Percentiles rank a stretch among this genome's conserved stretches.
Conservation (phyloP, 2,113 vertebrate species). For the Cephalopterus ornatus region DNA sequence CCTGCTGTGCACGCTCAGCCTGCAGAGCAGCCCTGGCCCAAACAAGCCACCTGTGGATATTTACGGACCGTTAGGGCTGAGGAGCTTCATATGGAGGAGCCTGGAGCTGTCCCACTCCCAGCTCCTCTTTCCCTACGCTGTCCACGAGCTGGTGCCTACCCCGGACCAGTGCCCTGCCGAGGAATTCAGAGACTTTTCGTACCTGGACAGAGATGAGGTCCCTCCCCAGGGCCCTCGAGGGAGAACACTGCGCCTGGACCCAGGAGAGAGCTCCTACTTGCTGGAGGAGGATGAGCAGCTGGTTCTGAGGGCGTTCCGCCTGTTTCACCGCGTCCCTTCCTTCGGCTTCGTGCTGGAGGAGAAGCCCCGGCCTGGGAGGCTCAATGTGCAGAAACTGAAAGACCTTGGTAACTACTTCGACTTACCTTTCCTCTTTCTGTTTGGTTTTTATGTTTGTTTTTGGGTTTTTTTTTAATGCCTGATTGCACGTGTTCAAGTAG, state of each 20-base stretch:
- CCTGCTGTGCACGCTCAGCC: conserved; percentile 88
- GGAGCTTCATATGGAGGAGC: background rate
- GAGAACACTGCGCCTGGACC: conserved; percentile 71
- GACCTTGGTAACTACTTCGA: conserved; percentile 77
- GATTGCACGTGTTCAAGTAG: too few relatives aligned
- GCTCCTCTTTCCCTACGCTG: conserved; percentile 72
- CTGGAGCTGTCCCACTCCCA: conserved; percentile 82
- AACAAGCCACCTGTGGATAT: conserved; percentile 78
- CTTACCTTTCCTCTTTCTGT: background rate
- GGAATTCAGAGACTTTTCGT: background rate
- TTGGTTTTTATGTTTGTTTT: too few relatives aligned
- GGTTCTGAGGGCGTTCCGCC: conserved; percentile 82
- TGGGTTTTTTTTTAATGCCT: too few relatives aligned
- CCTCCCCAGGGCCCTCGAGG: conserved; percentile 64
- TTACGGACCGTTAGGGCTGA: conserved; percentile 84
- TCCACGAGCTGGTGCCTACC: background rate
- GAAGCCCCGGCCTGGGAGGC: conserved; percentile 79
- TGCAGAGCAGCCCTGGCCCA: conserved; percentile 72
- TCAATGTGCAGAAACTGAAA: conserved; percentile 81
- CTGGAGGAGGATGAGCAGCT: conserved; percentile 83
- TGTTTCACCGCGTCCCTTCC: conserved; percentile 90
- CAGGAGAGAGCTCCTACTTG: conserved; percentile 70
- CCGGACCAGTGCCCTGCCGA: background rate
- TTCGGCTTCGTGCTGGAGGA: conserved; percentile 91
- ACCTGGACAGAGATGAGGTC: background rate